Percentiles rank a stretch among this genome's conserved stretches.
Evolutionary conservation across 1,140 invertebrate species (phyloP).

Genomic region (Oryctes rhinoceros): DNA sequence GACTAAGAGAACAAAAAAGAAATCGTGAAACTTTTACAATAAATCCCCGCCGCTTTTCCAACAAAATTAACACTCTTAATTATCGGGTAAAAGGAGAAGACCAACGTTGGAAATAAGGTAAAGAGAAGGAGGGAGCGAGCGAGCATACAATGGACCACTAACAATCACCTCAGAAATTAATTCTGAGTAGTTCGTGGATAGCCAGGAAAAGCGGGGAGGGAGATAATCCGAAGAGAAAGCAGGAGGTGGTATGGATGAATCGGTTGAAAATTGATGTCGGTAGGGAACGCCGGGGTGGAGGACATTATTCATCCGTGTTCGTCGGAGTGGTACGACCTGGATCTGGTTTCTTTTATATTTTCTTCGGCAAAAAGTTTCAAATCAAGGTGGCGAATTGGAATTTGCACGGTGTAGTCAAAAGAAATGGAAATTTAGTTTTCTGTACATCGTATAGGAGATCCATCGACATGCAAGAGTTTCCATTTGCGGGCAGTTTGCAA

Average conservation of each 20-base stretch:
- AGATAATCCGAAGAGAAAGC: neutral
- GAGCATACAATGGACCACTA: neutral
- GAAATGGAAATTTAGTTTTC: too few species aligned
- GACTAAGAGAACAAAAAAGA: neutral
- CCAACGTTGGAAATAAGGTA: neutral
- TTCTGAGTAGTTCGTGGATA: slow-evolving; percentile 7
- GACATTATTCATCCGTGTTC: neutral
- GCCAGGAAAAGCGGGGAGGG: neutral
- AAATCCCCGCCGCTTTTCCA: slow-evolving; percentile 4
- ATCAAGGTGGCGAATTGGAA: neutral
- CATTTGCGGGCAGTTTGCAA: too few species aligned
- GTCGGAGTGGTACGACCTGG: neutral
- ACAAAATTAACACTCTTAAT: slow-evolving; percentile 22
- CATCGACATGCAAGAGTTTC: too few species aligned
- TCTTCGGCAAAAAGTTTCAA: neutral
- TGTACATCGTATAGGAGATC: too few species aligned
- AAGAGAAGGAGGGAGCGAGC: neutral
- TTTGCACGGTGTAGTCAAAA: too few species aligned
- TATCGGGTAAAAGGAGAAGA: neutral
- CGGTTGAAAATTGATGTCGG: neutral
- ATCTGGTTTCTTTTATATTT: neutral
- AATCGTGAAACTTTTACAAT: slow-evolving; percentile 7
- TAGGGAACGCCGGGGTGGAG: neutral
- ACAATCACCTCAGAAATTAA: slow-evolving; percentile 10
- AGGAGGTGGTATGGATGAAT: neutral